Base-by-base conservation (phyloP, 2,113 vertebrate species). In the Corydoras maculifer region DNA sequence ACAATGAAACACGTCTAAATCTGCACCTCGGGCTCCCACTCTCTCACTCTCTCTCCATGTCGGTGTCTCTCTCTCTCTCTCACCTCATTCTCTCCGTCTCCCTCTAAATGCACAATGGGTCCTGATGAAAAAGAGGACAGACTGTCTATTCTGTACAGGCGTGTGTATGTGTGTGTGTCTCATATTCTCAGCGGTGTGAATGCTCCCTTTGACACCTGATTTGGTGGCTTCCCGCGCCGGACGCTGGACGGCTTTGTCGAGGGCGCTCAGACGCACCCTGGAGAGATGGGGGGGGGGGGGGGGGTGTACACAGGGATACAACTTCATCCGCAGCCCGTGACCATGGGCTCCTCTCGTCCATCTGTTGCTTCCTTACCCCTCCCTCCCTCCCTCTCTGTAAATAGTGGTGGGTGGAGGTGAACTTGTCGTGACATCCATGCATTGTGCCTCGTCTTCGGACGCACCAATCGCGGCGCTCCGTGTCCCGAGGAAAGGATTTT, bases 1-100 rank as follows among this genome's bases (percentile, higher is more conserved):
- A 77, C 75, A 77, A 74, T 79, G 74, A 75, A 74, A 75, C 71
- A 77, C 72, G 62, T 79, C 65, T 79, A 79, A 79, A 79, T 79
- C 78, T 79, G 60, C 66, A 77, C 78, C 78, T 69, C 68, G 32
- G 78, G 75, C 77, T 12, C 65, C 80, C 70, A 78, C 71, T 84
- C 81, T 75, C 76, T 78, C 54, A 58, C 9, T 43, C 14, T 32
- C 76, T 76, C 74, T 62, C 71, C 69, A 31, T 58, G 53, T 58
- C 53, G 32, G n/a, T 71, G 63, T 65, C 65, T 51, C 13, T 62
- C 58, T 68, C 54, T 64, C 60, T 62, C 67, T 58, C 59, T 65
- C 53, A 73, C 62, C 50, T 66, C 71, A 53, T 66, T 73, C 55
- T 59, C 55, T 63, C 15, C 31, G 63, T 73, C 63, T 73, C 48